Conservation (phyloP, 2,888 invertebrate genomes). For the Pimpla rufipes region DNA sequence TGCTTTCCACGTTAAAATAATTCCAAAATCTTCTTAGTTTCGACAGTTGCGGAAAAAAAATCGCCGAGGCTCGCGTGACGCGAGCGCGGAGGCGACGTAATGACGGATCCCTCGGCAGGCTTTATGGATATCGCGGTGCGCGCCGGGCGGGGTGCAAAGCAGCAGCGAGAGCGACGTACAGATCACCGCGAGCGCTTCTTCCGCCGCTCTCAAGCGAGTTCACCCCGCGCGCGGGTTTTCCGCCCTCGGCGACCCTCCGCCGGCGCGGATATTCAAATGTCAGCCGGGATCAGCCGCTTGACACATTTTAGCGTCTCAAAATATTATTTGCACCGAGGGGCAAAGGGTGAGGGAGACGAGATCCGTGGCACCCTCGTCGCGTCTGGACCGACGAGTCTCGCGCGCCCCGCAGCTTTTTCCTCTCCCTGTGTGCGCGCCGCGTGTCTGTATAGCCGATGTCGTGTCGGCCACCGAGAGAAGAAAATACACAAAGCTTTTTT, state of each 20-base stretch:
- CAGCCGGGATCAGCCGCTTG: slow-evolving; percentile 84
- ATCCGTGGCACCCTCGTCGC: slow-evolving; percentile 49
- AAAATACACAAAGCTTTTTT: slow-evolving; percentile 59
- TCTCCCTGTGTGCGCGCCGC: slow-evolving; percentile 21
- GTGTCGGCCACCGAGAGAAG: slow-evolving; percentile 33
- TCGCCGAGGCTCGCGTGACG: slow-evolving; percentile 8
- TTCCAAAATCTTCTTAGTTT: no score
- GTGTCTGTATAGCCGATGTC: slow-evolving; percentile 7
- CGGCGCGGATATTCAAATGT: slow-evolving; percentile 83
- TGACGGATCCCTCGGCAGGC: slow-evolving; percentile 50
- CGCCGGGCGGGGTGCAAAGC: neutral
- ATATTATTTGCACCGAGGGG: slow-evolving; percentile 83
- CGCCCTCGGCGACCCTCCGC: slow-evolving; percentile 48
- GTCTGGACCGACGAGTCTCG: slow-evolving; percentile 62
- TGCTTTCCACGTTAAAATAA: no score
- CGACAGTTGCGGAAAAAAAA: neutral
- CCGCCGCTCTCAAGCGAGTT: slow-evolving; percentile 46
- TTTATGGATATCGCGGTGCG: slow-evolving; percentile 50
- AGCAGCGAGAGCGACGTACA: neutral
- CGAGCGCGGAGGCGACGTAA: slow-evolving; percentile 1
- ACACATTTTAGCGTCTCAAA: slow-evolving; percentile 85
- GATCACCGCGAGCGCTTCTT: slow-evolving; percentile 26
- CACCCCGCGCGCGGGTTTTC: slow-evolving; percentile 32
- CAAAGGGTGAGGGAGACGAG: slow-evolving; percentile 41
- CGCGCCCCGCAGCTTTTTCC: slow-evolving; percentile 24